Evolutionary conservation across 1,140 invertebrate species (phyloP).

Genomic region (Lasaia peninsularis): DNA sequence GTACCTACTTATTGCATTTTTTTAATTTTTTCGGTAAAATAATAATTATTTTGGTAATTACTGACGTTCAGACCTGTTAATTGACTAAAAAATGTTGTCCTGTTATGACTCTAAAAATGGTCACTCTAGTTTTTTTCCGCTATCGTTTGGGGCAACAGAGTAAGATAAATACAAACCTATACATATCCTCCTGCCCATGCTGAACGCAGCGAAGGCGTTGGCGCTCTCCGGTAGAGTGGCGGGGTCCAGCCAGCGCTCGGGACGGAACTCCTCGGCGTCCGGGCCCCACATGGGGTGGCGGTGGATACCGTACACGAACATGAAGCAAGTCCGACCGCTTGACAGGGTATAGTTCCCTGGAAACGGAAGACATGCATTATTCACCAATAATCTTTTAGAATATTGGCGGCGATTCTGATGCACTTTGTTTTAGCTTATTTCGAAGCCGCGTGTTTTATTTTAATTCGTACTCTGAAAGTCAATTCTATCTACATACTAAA

Average conservation of each 20-base stretch:
- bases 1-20: no score
- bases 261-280: slow-evolving; percentile 75
- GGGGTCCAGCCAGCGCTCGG: slow-evolving; percentile 81
- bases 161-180: slow-evolving; percentile 58
- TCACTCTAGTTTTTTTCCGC: no score
- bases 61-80: no score
- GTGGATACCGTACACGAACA: slow-evolving; percentile 43
- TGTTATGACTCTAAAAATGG: no score
- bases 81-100: no score
- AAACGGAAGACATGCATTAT: slow-evolving; percentile 5
- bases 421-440: no score
- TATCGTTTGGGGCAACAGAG: not conserved
- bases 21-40: no score
- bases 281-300: slow-evolving; percentile 48
- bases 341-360: slow-evolving; percentile 42
- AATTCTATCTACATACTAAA: no score
- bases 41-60: no score
- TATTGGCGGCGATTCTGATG: no score
- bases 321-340: slow-evolving; percentile 37
- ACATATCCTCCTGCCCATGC: slow-evolving; percentile 79
- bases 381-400: not conserved
- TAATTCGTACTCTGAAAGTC: no score
- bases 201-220: slow-evolving; percentile 79
- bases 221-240: slow-evolving; percentile 47
- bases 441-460: no score